A percentile compares a stretch with the other conserved stretches of the same genome.
Evolutionary conservation across 2,888 invertebrate species (phyloP).

Genomic region (Tuberolachnus salignus): DNA sequence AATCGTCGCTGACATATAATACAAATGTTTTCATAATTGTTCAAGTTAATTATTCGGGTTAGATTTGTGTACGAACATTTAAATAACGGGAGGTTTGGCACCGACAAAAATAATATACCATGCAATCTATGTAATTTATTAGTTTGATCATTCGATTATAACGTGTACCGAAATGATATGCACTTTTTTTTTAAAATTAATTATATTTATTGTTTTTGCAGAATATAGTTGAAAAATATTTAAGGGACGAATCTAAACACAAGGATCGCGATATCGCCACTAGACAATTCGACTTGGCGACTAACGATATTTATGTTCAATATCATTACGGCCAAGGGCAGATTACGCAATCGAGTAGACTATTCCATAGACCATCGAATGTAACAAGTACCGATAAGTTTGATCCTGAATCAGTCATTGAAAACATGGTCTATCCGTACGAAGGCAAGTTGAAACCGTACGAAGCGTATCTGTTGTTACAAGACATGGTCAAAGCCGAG

Average conservation of each 20-base stretch:
- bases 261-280: slow-evolving; percentile 69
- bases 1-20: too few relatives aligned
- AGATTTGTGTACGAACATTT: too few relatives aligned
- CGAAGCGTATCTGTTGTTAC: slow-evolving; percentile 10
- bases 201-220: slow-evolving; percentile 1
- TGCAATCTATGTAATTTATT: too few relatives aligned
- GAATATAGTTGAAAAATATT: slow-evolving; percentile 35
- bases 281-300: slow-evolving; percentile 70
- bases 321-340: slow-evolving; percentile 71
- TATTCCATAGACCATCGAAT: slow-evolving; percentile 71
- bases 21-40: too few relatives aligned
- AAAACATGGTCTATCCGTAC: slow-evolving; percentile 45
- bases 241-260: slow-evolving; percentile 37
- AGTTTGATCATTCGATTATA: background rate
- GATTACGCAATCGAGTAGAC: slow-evolving; percentile 70
- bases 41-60: too few relatives aligned
- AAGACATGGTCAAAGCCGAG: slow-evolving; percentile 40
- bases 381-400: slow-evolving; percentile 59
- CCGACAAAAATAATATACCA: too few relatives aligned
- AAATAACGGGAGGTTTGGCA: too few relatives aligned
- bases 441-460: slow-evolving; percentile 5
- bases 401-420: background rate
- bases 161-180: background rate
- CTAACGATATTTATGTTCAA: slow-evolving; percentile 69
- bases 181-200: too few relatives aligned